These are phyloP conservation scores for Neomorphus geoffroyi DNA, from an alignment of 2,797 vertebrate genomes.

Conservation along the genomic window DNA sequence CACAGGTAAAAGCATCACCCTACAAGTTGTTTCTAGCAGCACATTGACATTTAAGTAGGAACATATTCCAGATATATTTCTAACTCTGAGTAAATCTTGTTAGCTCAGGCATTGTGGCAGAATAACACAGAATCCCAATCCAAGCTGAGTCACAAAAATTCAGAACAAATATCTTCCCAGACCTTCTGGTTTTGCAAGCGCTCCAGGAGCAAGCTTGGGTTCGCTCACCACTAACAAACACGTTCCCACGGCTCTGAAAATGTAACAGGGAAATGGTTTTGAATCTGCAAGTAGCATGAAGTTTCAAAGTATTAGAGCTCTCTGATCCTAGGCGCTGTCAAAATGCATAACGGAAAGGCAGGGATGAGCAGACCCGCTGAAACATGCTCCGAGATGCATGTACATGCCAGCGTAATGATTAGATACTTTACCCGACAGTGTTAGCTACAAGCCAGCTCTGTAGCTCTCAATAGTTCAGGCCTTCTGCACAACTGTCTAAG, in stretches of 20 bases:
- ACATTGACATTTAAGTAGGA: background rate
- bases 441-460: background rate
- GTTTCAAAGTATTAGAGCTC: background rate
- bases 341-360: background rate
- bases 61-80: background rate
- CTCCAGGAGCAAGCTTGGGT: fast-evolving
- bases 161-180: background rate
- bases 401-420: background rate
- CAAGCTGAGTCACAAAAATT: background rate
- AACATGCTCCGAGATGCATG: background rate
- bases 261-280: background rate
- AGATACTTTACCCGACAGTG: background rate
- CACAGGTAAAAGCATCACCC: background rate
- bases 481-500: background rate
- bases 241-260: background rate
- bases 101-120: background rate
- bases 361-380: background rate
- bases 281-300: background rate
- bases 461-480: background rate
- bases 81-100: background rate
- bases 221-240: background rate
- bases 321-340: background rate
- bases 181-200: background rate
- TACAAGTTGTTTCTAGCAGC: background rate
- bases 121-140: background rate